Conservation (phyloP, 2,797 vertebrate species). For the Paratrypauchen microcephalus region DNA sequence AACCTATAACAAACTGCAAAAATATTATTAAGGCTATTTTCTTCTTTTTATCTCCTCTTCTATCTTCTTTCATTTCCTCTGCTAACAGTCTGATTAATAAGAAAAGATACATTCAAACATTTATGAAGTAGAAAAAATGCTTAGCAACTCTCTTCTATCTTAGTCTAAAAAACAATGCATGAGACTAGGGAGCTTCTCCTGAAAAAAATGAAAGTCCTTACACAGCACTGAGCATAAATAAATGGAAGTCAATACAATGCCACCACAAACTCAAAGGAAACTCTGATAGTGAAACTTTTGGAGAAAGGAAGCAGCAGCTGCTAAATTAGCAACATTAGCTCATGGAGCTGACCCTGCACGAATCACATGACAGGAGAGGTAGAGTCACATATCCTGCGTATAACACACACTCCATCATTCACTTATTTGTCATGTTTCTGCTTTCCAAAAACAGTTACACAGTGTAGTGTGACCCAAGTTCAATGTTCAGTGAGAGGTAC, state of each 20-base stretch:
- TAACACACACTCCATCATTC: slow-evolving; percentile 15
- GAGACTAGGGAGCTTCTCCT: slow-evolving; percentile 5
- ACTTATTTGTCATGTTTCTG: neutral
- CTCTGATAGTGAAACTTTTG: slow-evolving; percentile 16
- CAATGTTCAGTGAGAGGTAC: neutral
- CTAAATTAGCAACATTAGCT: neutral
- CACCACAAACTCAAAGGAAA: slow-evolving; percentile 33
- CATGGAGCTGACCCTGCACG: slow-evolving; percentile 10
- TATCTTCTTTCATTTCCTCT: too few relatives aligned
- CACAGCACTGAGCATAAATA: neutral
- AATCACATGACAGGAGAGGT: slow-evolving; percentile 25
- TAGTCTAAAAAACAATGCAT: slow-evolving; percentile 11
- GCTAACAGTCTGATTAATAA: too few relatives aligned
- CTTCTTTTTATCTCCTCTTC: too few relatives aligned
- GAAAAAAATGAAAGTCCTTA: neutral
- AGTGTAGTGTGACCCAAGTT: neutral
- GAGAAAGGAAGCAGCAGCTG: slow-evolving; percentile 12
- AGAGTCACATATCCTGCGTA: slow-evolving; percentile 46
- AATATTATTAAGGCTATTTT: too few relatives aligned
- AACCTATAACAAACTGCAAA: too few relatives aligned
- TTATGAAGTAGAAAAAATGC: too few relatives aligned
- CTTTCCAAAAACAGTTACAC: neutral
- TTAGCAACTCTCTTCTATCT: too few relatives aligned
- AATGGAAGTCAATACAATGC: neutral
- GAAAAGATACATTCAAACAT: too few relatives aligned